These are phyloP conservation scores for Drosophila infuscata DNA, from an alignment of 2,888 invertebrate genomes.

Conservation along the genomic window DNA sequence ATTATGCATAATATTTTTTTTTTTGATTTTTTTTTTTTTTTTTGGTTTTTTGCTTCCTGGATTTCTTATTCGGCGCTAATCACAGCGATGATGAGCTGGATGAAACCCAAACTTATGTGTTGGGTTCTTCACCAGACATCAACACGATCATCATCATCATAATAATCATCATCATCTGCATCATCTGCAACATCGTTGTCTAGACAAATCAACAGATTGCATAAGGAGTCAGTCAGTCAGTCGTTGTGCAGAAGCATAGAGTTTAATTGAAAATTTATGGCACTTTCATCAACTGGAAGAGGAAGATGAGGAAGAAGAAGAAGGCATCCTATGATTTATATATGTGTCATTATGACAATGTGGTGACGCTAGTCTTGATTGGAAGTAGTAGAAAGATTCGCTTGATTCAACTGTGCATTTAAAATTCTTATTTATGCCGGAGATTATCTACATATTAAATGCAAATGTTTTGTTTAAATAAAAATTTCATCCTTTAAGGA, in stretches of 20 bases:
- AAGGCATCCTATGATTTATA: conserved; percentile 15
- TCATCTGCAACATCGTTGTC: conserved; percentile 28
- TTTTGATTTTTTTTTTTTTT: background rate
- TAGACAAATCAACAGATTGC: conserved; percentile 41
- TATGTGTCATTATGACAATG: conserved; percentile 10
- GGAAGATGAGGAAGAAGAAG: background rate
- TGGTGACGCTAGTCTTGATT: conserved; percentile 7
- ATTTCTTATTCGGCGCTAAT: conserved; percentile 79
- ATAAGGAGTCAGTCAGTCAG: conserved; percentile 20
- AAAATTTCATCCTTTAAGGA: background rate
- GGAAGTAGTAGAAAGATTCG: background rate
- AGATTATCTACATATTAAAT: background rate
- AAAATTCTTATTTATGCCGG: background rate
- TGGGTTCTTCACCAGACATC: conserved; percentile 22
- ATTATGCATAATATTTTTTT: conserved; percentile 42
- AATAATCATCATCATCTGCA: conserved; percentile 6
- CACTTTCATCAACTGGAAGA: conserved; percentile 63
- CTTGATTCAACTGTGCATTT: background rate
- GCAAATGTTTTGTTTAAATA: background rate
- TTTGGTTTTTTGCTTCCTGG: conserved; percentile 21
- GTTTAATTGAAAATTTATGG: conserved; percentile 79
- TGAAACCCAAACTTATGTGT: conserved; percentile 35
- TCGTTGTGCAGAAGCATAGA: conserved; percentile 50
- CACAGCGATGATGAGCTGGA: conserved; percentile 49
- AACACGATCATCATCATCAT: conserved; percentile 19